These are phyloP conservation scores for Cavia porcellus DNA, from an alignment of 2,113 vertebrate species.

Conservation along the genomic window DNA sequence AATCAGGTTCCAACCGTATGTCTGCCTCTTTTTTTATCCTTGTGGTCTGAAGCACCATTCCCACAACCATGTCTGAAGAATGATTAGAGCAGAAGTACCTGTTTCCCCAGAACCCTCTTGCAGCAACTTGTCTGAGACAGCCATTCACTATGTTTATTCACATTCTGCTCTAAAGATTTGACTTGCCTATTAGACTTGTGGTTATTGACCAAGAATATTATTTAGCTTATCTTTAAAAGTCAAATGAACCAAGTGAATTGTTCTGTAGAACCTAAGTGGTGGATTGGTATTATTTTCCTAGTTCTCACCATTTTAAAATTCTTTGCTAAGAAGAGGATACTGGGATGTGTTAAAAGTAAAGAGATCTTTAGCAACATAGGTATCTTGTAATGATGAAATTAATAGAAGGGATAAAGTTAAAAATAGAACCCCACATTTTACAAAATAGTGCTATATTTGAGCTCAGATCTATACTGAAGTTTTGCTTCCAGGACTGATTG, in stretches of 20 bases:
- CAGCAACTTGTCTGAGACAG: neutral
- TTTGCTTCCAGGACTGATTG: constrained; percentile 5
- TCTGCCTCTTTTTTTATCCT: neutral
- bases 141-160: neutral
- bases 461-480: neutral
- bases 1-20: neutral
- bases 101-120: rapidly evolving
- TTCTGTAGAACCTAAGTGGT: neutral
- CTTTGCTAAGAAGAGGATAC: neutral
- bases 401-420: neutral
- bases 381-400: neutral
- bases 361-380: neutral
- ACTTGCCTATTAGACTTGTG: neutral
- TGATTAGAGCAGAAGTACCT: neutral
- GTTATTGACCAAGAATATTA: neutral
- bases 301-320: neutral
- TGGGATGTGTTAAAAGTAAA: neutral
- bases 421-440: neutral
- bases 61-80: neutral
- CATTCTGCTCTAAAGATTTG: neutral
- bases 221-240: neutral
- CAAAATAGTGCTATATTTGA: neutral
- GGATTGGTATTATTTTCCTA: neutral
- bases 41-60: neutral
- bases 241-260: neutral